Conservation (phyloP, 2,113 vertebrate genomes). For the Salvator merianae region DNA sequence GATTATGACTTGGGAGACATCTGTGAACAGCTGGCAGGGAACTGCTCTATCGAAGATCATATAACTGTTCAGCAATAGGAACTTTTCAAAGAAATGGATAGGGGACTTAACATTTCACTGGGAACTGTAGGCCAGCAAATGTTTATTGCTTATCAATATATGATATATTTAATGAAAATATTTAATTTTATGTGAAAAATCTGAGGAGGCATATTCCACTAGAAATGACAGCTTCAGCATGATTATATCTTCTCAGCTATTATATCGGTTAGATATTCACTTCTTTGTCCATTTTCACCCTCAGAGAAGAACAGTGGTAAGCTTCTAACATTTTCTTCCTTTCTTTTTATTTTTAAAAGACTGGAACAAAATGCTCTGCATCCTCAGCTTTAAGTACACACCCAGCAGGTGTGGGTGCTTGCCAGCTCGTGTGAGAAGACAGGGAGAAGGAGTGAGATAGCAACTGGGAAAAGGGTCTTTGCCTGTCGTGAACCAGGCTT, state of each 20-base stretch:
- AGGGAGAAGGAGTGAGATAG: too few species aligned
- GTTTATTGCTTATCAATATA: not conserved
- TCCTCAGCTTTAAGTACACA: too few species aligned
- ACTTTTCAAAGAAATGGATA: conserved; percentile 3
- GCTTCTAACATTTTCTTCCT: too few species aligned
- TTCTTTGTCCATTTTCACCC: too few species aligned
- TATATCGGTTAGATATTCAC: too few species aligned
- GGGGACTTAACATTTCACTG: not conserved
- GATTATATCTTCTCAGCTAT: not conserved
- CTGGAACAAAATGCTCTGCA: too few species aligned
- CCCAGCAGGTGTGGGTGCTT: too few species aligned
- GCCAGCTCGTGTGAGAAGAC: too few species aligned
- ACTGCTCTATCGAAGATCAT: conserved; percentile 1
- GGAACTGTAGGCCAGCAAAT: not conserved
- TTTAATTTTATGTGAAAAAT: not conserved
- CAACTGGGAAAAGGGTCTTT: too few species aligned
- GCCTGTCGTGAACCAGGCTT: too few species aligned
- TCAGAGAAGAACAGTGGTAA: not conserved
- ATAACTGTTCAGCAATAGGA: not conserved
- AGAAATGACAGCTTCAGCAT: not conserved
- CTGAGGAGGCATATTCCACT: too few species aligned
- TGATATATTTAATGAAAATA: not conserved
- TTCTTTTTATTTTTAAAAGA: too few species aligned
- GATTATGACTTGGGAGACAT: conserved; percentile 19
- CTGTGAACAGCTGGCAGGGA: conserved; percentile 15